A percentile compares a stretch with the other conserved stretches of the same genome.
Conservation (phyloP, 1,140 invertebrate genomes). For the Plutomurus gul region DNA sequence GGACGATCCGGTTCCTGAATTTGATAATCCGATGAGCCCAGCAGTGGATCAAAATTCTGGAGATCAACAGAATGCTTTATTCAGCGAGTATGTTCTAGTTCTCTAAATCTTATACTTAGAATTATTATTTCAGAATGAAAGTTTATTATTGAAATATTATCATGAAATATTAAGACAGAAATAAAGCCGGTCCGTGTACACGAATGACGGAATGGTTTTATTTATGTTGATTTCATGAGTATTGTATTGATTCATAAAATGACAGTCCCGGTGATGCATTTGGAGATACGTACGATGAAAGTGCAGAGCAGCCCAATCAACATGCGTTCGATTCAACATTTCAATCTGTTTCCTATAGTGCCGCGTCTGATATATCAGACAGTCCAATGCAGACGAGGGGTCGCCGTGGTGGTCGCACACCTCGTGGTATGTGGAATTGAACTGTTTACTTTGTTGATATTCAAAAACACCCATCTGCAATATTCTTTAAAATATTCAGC, state of each 20-base stretch:
- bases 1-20: constrained; percentile 74
- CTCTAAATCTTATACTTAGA: neutral
- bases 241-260: neutral
- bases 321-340: constrained; percentile 3
- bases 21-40: constrained; percentile 78
- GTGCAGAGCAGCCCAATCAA: neutral
- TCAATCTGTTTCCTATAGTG: neutral
- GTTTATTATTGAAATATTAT: neutral
- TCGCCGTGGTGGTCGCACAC: neutral
- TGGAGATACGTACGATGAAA: neutral
- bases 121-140: neutral
- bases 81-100: constrained; percentile 11
- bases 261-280: neutral
- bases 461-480: no score
- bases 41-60: constrained; percentile 56
- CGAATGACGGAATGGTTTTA: no score
- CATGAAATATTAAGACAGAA: no score
- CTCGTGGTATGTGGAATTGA: neutral
- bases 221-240: neutral
- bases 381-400: neutral
- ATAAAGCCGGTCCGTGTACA: no score
- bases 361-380: neutral
- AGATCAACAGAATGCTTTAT: constrained; percentile 61
- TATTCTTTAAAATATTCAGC: neutral
- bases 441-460: no score